Evolutionary conservation across 1,140 invertebrate species (phyloP).

Genomic region (Wasmannia auropunctata): DNA sequence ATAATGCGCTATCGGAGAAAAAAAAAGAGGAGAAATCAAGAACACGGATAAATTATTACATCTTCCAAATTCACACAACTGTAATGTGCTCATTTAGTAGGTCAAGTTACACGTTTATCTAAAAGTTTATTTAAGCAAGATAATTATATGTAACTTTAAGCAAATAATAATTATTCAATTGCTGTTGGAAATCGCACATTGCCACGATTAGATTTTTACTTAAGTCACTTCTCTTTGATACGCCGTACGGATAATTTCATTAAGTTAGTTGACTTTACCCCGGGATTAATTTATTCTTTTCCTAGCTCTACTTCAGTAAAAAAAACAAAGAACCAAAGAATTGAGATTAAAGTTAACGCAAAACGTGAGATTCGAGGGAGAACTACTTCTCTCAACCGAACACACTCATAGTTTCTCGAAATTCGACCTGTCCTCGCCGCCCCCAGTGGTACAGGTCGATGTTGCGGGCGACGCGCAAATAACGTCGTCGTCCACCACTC

Average conservation of each 20-base stretch:
- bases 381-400: neutral
- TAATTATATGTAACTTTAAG: neutral
- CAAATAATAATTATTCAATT: neutral
- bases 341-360: constrained; percentile 7
- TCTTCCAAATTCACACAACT: neutral
- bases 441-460: constrained; percentile 27
- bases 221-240: neutral
- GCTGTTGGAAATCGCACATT: neutral
- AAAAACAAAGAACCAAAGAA: constrained; percentile 24
- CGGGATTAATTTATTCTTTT: neutral
- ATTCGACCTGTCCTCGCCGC: neutral
- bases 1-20: neutral
- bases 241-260: neutral
- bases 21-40: neutral
- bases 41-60: neutral
- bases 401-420: constrained; percentile 1
- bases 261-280: constrained; percentile 8
- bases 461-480: constrained; percentile 29
- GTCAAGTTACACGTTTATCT: too few species aligned
- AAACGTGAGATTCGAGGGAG: neutral
- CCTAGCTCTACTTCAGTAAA: neutral
- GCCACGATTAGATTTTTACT: neutral
- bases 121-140: too few species aligned
- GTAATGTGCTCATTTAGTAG: too few species aligned
- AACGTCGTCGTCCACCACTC: constrained; percentile 30